Conservation (phyloP, 2,797 vertebrate species). For the Xiphorhynchus erythropygius region DNA sequence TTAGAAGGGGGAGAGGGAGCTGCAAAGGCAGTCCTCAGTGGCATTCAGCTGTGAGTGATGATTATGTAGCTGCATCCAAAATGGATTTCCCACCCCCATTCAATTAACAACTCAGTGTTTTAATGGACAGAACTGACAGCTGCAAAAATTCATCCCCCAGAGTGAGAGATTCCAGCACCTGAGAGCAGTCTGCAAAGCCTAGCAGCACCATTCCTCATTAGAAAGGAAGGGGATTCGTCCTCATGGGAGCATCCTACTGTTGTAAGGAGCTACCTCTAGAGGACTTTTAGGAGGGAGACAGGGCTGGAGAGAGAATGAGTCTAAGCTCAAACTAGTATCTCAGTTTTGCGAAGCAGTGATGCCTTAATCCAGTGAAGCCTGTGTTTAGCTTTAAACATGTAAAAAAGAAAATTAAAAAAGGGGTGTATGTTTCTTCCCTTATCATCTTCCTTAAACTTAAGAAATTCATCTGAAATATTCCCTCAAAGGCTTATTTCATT, state of each 20-base stretch:
- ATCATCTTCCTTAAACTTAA: neutral
- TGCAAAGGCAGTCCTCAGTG: neutral
- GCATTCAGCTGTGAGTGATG: neutral
- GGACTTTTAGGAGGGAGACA: neutral
- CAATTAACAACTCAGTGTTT: constrained; percentile 30
- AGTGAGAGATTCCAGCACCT: neutral
- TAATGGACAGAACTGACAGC: constrained; percentile 13
- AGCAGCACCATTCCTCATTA: neutral
- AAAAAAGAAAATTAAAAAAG: neutral
- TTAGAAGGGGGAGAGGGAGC: neutral
- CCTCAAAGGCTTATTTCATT: neutral
- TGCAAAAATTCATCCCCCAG: constrained; percentile 1
- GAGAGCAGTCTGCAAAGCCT: neutral
- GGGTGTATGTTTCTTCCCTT: neutral
- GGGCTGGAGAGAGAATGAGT: neutral
- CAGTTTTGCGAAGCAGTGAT: neutral
- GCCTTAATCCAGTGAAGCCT: neutral
- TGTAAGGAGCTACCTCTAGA: neutral
- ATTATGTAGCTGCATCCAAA: constrained; percentile 25
- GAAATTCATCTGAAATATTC: neutral
- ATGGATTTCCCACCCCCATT: constrained; percentile 6
- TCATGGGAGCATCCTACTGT: neutral
- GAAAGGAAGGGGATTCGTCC: neutral
- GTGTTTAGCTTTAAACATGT: neutral
- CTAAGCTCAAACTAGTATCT: neutral